Base-by-base conservation (phyloP, 2,888 invertebrate genomes). In the Cyaniris semiargus region DNA sequence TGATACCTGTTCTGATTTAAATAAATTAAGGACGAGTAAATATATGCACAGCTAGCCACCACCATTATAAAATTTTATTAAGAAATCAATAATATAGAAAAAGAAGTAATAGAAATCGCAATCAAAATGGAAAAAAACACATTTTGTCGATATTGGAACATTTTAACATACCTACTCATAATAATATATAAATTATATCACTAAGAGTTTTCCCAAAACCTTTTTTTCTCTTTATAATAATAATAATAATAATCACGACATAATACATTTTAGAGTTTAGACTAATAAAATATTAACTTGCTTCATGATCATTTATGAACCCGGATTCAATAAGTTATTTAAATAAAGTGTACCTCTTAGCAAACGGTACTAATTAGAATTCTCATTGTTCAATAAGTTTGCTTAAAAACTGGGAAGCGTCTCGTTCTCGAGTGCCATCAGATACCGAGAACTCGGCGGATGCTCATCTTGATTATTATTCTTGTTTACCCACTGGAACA, bases 401-500 rank as follows among this genome's bases (percentile, higher is more conserved):
- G 72, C 44, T 72, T 60, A 38, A 71, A 72, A 60, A 77, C 23
- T 44, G 77, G 58, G 72, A 60, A 72, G 77, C 58, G 71, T 66
- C 27, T 60, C 60, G 60, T 60, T 60, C 38, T 58, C 53, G 5
- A 72, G 44, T 72, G 27, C 48, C 31, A 70, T 71, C 56, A 75
- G 75, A 78, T 70, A 72, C 76, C 74, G 76, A 81, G 82, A 83
- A 82, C 74, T 79, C 81, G 81, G 81, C 83, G 84, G 84, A 84
- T 83, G 83, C 81, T 81, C 84, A 83, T 86, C 84, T 83, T 82
- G 82, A 84, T 85, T 83, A 85, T 85, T 85, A 85, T 86, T 86
- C 85, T 85, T 83, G 85, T 82, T 84, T 84, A 85, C 81, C 83
- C 84, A 85, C 81, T 83, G 85, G 85, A 85, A 86, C 85, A 84